Base-by-base conservation (phyloP, 2,797 vertebrate species). In the Myripristis jacobus region DNA sequence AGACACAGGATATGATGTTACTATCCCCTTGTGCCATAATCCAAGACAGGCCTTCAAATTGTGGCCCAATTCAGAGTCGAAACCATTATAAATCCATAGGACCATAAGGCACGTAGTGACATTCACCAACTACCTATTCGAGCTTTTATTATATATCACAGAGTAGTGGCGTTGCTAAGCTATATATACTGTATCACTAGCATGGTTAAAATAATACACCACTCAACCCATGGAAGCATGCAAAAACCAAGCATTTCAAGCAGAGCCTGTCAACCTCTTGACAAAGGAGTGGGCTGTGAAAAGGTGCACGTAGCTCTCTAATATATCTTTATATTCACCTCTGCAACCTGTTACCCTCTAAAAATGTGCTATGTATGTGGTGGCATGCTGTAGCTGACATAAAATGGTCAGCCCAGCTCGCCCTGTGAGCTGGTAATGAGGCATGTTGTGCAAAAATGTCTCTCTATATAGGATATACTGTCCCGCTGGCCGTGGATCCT, bases 381-480 rank as follows among this genome's bases (percentile, higher is more conserved):
- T 19, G 21, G 38, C 62, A 72, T 53, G 29, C 47, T 52, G 63
- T 18, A 51, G 38, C 82, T 72, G 70, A 77, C 63, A 75, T 66
- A 63, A 71, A 82, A 66, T 27, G 36, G 11, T 11, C 36, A 54
- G 2, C 29, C n/a, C 29, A 55, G 18, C 25, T 55, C 8, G 16
- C 57, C 48, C 65, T 15, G 61, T 51, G 53, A 74, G 71, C 58
- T 58, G 75, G 27, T 73, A 82, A 70, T 25, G 29, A 71, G 72
- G 51, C 70, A 31, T 3, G 77, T 67, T 70, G 69, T 69, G 77
- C 47, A 59, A 67, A 79, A 67, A 77, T 75, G 70, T 77, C 52
- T 41, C 55, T 55, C 62, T 61, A 36, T 62, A 70, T 62, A 70
- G 48, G 55, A 82, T 71, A 72, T 70, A 75, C 66, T 77, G 71